These are phyloP conservation scores for Strigops habroptila DNA, from an alignment of 2,113 vertebrate genomes.

Conservation along the genomic window DNA sequence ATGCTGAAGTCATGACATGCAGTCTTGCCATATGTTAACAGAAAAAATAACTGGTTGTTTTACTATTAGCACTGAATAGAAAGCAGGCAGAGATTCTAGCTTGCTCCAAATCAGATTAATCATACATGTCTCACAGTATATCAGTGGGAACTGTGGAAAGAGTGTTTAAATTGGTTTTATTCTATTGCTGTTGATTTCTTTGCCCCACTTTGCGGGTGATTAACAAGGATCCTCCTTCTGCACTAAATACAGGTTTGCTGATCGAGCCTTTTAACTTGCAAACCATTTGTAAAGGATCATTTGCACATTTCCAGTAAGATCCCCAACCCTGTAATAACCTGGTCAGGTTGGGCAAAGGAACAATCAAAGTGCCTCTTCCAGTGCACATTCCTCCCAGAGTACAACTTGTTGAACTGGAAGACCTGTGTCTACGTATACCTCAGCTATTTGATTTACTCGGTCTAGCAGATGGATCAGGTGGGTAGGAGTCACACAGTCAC, in stretches of 20 bases:
- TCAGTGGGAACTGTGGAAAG: background rate
- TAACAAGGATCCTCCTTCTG: background rate
- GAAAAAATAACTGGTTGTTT: background rate
- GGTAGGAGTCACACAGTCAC: background rate
- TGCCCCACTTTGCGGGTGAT: background rate
- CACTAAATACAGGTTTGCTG: background rate
- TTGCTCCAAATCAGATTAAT: background rate
- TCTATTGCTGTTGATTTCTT: background rate
- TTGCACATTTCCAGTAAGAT: background rate
- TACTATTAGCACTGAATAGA: background rate
- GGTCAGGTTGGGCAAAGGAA: background rate
- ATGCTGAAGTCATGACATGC: background rate
- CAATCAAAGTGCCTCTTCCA: background rate
- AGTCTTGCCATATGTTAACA: background rate
- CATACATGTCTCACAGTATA: background rate
- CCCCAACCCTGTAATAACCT: background rate
- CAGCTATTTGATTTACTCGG: background rate
- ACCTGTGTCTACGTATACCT: background rate
- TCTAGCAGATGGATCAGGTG: background rate
- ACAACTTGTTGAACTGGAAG: background rate
- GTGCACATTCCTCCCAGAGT: background rate
- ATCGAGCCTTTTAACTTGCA: background rate
- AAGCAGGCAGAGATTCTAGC: background rate
- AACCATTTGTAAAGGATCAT: background rate
- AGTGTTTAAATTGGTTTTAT: background rate